Evolutionary conservation across 2,888 invertebrate genomes (phyloP), one percentile per base, ranked within the genome.

Genomic region (Corbicula japonica): DNA sequence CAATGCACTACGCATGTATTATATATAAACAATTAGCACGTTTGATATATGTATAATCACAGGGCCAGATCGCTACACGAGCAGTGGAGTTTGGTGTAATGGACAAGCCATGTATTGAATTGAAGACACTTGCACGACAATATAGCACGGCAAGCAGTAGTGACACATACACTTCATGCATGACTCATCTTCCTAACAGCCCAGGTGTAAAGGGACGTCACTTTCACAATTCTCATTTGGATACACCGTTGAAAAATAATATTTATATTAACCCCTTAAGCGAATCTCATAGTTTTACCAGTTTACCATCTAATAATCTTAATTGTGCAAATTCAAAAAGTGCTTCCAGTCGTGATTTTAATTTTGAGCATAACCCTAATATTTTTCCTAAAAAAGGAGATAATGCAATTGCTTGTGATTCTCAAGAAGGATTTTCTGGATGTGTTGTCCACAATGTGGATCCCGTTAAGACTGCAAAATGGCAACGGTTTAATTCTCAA

Each of bases 121-220:
- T 92, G 88, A 90, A 89, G 85, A 86, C 89, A 66, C 86, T 91
- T 65, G 86, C 89, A 76, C 86, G 91, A 8, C 91, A 91, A 82
- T 86, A 85, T 84, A 90, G 90, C 92, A 94, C 95, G 75, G 95
- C 95, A 95, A 96, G 97, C 94, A 96, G 97, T 92, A 96, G 97
- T 92, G 98, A 98, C 94, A 98, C 98, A 88, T 98, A 97, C 94
- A 97, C 97, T 94, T 98, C 97, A 94, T 98, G 98, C 95, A 97
- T 97, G 95, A 98, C 98, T 92, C 98, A 98, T 95, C 97, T 97
- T 92, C 91, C 90, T 54, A 88, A 88, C 76, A 90, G 89, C 71
- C 91, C 91, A 50, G 87, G 75, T 48, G 58, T 71, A 68, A 83
- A 80, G 76, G 84, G 82, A 75, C 66, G 73, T 68, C 71, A 79